Conservation (phyloP, 2,888 invertebrate genomes). For the Alloscopus bannaensis region DNA sequence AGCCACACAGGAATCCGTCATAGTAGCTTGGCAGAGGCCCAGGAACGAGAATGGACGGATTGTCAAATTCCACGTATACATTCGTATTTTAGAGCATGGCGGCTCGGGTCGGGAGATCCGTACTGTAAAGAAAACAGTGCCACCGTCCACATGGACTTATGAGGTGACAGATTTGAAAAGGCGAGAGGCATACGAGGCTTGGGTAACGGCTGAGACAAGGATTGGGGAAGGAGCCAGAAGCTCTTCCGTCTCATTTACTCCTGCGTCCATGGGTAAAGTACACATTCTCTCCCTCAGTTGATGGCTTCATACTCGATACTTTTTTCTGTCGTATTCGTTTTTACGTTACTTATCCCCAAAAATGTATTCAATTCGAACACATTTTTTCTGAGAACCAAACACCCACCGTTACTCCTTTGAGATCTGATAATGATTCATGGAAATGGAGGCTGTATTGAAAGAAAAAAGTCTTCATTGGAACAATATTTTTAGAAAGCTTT, state of each 20-base stretch:
- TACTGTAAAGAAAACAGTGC: slow-evolving; percentile 66
- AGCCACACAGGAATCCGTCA: slow-evolving; percentile 83
- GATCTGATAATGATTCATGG: slow-evolving; percentile 20
- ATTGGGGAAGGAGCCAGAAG: slow-evolving; percentile 68
- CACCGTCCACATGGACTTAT: slow-evolving; percentile 65
- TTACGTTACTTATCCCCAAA: no score
- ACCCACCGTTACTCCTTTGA: slow-evolving; percentile 8
- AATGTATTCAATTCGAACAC: neutral
- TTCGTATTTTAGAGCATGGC: slow-evolving; percentile 74
- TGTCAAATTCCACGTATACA: slow-evolving; percentile 85
- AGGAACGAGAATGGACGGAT: slow-evolving; percentile 85
- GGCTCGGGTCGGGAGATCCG: slow-evolving; percentile 66
- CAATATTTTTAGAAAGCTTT: slow-evolving; percentile 44
- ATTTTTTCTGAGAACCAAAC: neutral
- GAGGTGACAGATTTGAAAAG: slow-evolving; percentile 71
- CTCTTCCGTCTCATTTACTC: slow-evolving; percentile 57
- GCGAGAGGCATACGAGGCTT: slow-evolving; percentile 70
- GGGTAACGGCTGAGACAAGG: slow-evolving; percentile 69
- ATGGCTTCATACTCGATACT: neutral
- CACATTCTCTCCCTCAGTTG: slow-evolving; percentile 5
- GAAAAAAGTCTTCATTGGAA: slow-evolving; percentile 46
- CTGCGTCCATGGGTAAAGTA: slow-evolving; percentile 50
- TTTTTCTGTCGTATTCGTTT: no score
- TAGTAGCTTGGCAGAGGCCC: slow-evolving; percentile 87
- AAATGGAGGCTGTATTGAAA: slow-evolving; percentile 45